Conservation (phyloP, 2,113 vertebrate genomes). For the Engystomops pustulosus region DNA sequence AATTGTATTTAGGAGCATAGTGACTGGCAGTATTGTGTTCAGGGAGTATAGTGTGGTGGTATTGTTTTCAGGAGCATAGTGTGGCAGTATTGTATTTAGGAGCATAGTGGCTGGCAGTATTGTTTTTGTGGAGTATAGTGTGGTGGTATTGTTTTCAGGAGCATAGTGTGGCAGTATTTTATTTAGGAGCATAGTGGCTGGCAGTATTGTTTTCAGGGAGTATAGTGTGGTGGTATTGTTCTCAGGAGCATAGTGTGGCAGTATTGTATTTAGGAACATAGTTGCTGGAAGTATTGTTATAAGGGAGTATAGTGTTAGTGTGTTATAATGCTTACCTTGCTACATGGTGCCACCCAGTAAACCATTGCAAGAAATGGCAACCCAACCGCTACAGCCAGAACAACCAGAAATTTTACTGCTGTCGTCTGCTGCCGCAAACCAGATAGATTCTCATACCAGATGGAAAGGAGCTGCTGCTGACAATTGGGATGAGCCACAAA, state of each 20-base stretch:
- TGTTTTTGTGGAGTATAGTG: too few relatives aligned
- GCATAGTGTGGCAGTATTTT: too few relatives aligned
- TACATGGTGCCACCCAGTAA: slow-evolving; percentile 93
- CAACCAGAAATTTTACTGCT: slow-evolving; percentile 88
- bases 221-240: too few relatives aligned
- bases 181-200: too few relatives aligned
- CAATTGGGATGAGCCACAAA: slow-evolving; percentile 98
- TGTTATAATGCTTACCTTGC: slow-evolving; percentile 79
- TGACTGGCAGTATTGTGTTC: background rate
- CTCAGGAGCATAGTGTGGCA: too few relatives aligned
- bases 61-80: too few relatives aligned
- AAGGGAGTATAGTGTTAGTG: too few relatives aligned
- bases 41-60: background rate
- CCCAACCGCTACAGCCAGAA: slow-evolving; percentile 85
- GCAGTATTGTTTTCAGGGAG: too few relatives aligned
- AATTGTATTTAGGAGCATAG: background rate
- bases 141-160: too few relatives aligned
- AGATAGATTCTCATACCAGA: slow-evolving; percentile 94
- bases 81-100: background rate
- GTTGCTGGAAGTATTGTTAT: too few relatives aligned
- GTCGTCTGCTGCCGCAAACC: slow-evolving; percentile 90
- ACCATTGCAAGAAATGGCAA: slow-evolving; percentile 86
- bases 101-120: too few relatives aligned
- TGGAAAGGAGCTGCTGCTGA: slow-evolving; percentile 94
- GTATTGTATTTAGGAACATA: too few relatives aligned